A percentile compares a stretch with the other conserved stretches of the same genome.
Evolutionary conservation across 2,113 vertebrate species (phyloP).

Genomic region (Mormyrus lacerda): DNA sequence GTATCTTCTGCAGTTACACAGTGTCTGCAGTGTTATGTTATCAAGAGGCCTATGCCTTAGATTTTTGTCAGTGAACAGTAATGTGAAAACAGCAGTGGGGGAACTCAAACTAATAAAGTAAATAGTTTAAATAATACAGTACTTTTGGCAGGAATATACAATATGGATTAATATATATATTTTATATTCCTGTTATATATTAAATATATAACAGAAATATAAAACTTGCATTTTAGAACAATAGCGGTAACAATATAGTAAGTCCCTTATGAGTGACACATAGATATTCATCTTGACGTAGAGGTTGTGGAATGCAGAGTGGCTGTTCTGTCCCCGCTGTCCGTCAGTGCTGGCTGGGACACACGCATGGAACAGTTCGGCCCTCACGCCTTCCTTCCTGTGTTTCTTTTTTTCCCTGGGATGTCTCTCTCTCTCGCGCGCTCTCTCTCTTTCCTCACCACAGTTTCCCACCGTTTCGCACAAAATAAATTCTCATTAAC

Average conservation of each 20-base stretch:
- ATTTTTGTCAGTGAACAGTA: neutral
- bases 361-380: slow-evolving; percentile 7
- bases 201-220: neutral
- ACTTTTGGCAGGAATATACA: neutral
- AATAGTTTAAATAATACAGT: neutral
- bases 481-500: slow-evolving; percentile 81
- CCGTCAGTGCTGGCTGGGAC: slow-evolving; percentile 7
- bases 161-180: neutral
- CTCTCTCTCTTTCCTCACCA: slow-evolving; percentile 58
- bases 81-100: neutral
- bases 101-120: neutral
- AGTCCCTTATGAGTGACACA: neutral
- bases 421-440: slow-evolving; percentile 22
- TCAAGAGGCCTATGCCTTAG: neutral
- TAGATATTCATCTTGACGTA: neutral
- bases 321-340: neutral
- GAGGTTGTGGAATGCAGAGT: neutral
- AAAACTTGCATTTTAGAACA: neutral
- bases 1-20: neutral
- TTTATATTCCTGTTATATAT: too few species aligned
- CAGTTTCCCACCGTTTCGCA: slow-evolving; percentile 77
- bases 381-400: slow-evolving; percentile 25
- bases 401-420: slow-evolving; percentile 2
- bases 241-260: neutral
- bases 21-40: too few species aligned